These are phyloP conservation scores for Sarcoramphus papa DNA, from an alignment of 2,797 vertebrate genomes.

Conservation along the genomic window DNA sequence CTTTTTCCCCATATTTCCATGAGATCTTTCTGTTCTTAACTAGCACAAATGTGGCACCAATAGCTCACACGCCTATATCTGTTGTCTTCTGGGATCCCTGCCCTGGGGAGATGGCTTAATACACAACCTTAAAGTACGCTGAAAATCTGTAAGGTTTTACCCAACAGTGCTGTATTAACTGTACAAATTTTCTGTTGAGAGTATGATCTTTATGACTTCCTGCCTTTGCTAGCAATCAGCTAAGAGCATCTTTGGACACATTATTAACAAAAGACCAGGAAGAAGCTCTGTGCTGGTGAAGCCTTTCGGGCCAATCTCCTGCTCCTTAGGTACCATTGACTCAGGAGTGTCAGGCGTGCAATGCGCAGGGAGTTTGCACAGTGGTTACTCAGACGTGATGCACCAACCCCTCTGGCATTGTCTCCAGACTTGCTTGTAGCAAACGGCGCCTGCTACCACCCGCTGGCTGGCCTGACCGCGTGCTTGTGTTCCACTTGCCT, in stretches of 20 bases:
- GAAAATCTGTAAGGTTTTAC: not conserved
- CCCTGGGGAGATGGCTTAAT: not conserved
- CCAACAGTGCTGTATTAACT: not conserved
- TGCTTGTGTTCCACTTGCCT: not conserved
- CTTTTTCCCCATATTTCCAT: not conserved
- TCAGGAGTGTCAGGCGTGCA: not conserved
- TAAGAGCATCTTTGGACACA: not conserved
- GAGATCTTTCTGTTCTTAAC: not conserved
- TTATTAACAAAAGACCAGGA: not conserved
- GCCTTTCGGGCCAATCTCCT: not conserved
- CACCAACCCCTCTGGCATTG: not conserved
- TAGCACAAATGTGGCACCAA: not conserved
- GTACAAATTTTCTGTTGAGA: not conserved
- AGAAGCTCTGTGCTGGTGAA: not conserved
- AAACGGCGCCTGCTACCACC: accelerated
- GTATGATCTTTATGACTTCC: not conserved
- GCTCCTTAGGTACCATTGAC: accelerated
- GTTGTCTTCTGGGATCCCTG: not conserved
- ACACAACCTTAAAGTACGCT: not conserved
- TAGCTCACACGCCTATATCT: not conserved
- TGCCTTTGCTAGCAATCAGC: not conserved
- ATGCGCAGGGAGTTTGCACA: not conserved
- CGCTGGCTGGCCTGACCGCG: accelerated
- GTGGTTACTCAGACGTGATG: not conserved
- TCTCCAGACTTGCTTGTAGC: not conserved